A percentile compares a stretch with the other conserved stretches of the same genome.
phyloP scores from a whole-genome alignment of 2,797 vertebrate species.

The Chelonia mydas region DNA sequence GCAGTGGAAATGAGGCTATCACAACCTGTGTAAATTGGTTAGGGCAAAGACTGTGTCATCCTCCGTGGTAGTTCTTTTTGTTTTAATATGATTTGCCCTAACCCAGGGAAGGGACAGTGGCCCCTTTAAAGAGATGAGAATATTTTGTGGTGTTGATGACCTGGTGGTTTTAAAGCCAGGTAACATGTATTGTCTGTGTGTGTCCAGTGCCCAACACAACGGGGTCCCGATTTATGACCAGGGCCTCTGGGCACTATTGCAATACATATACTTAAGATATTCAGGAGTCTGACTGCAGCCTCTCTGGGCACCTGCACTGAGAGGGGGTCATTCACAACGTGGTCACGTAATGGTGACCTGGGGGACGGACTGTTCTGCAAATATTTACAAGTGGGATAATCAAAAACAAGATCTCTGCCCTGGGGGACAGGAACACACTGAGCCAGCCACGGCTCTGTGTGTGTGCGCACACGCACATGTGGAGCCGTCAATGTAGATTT shows the following conservation, averaged over 20 bases:
- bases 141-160: not conserved
- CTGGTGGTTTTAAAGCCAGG: not conserved
- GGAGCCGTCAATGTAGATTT: not conserved
- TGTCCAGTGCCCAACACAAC: not conserved
- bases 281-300: not conserved
- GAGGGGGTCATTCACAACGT: rapidly evolving
- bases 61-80: not conserved
- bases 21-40: not conserved
- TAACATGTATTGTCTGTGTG: not conserved
- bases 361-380: not conserved
- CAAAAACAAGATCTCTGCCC: not conserved
- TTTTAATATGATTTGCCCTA: not conserved
- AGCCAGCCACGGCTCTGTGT: not conserved
- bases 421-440: not conserved
- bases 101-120: not conserved
- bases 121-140: not conserved
- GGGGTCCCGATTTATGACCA: not conserved
- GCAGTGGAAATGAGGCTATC: not conserved
- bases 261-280: not conserved
- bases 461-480: too few species aligned
- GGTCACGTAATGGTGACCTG: not conserved
- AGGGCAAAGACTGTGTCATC: not conserved
- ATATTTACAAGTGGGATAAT: not conserved
- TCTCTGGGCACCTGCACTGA: not conserved
- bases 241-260: not conserved